A percentile compares a stretch with the other conserved stretches of the same genome.
Evolutionary conservation across 2,797 vertebrate genomes (phyloP).

Genomic region (Gallinago solitaria): DNA sequence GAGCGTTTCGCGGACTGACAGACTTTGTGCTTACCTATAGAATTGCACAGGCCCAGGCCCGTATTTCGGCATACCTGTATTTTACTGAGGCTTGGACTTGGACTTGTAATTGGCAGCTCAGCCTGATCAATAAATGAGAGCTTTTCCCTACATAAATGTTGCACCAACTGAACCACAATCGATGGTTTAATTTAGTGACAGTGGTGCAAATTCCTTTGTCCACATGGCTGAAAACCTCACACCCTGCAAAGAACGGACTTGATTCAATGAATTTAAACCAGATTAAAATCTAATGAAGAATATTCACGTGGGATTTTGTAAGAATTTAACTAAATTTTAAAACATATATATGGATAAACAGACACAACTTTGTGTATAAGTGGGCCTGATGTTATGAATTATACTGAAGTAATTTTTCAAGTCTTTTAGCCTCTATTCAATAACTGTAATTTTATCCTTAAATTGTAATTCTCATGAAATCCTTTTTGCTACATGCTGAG

Average conservation of each 20-base stretch:
- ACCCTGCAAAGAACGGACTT: neutral
- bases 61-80: neutral
- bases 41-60: neutral
- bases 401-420: neutral
- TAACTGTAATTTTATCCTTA: neutral
- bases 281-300: constrained; percentile 15
- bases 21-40: neutral
- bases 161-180: neutral
- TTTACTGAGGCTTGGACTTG: neutral
- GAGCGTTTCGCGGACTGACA: neutral
- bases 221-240: neutral
- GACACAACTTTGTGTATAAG: neutral
- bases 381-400: neutral
- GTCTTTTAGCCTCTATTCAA: neutral
- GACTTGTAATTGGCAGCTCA: neutral
- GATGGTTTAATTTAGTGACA: neutral
- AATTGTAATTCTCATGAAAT: neutral
- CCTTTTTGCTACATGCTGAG: neutral
- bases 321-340: constrained; percentile 4
- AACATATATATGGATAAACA: neutral
- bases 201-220: neutral
- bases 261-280: neutral
- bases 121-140: neutral
- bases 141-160: neutral
- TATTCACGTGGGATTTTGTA: neutral